Evolutionary conservation across 2,888 invertebrate genomes (phyloP), one percentile per base, ranked within the genome.

Genomic region (Acrobasis consociella): DNA sequence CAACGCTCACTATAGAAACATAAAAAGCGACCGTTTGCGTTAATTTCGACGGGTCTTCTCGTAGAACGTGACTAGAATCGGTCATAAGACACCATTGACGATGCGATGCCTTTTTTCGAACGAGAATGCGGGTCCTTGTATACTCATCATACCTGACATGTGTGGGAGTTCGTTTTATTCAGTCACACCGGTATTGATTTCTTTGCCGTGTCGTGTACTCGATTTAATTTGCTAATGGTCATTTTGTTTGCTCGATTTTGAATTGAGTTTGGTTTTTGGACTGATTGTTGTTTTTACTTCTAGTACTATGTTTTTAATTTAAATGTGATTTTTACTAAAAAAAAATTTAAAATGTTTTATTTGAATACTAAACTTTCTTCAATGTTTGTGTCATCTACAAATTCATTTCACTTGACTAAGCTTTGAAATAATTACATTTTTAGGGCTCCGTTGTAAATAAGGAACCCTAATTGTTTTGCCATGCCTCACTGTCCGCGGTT

Each of bases 121-220:
- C 77, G 75, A 80, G 82, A 82, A 86, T 86, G 86, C 86, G 86
- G 85, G 86, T 77, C 79, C 79, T 73, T 78, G 83, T 77, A 77
- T 80, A 80, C 86, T 86, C 76, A 83, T 86, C 85, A 83, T 7
- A 31, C 80, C 80, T 84, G 81, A 73, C 74, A 71, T 64, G 56
- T 66, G 68, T 73, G 72, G 64, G 59, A 67, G 73, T 76, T 76
- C 67, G 69, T 75, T 67, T 74, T 22, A 42, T 56, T 56, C 22
- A 42, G 42, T 56, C 42, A 16, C 56, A 56, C 42, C 42, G 17
- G 22, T 56, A 56, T 56, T 42, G 56, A 58, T 63, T 63, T 63
- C 59, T 53, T 49, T 53, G 16, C 46, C 53, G 37, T 53, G 37
- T 22, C 53, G 15, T 52, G 39, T 39, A 31, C 37, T 55, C 15